Percentiles rank a stretch among this genome's conserved stretches.
These are phyloP conservation scores for Drosophila colorata DNA, from an alignment of 2,888 invertebrate species.

Conservation along the genomic window DNA sequence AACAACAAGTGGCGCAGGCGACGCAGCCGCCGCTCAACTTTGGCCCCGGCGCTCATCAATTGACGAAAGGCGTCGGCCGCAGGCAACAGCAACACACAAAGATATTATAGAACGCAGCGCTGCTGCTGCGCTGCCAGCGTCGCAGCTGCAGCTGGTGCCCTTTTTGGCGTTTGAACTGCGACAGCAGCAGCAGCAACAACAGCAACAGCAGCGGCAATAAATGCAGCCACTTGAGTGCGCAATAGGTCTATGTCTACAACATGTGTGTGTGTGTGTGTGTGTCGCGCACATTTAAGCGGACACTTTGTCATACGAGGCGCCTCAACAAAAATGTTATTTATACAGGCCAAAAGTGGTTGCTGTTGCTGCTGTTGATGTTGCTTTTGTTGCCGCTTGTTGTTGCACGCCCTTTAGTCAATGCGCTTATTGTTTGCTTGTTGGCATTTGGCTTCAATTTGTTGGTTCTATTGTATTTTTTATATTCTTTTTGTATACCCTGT, in stretches of 20 bases:
- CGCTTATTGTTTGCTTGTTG: conserved; percentile 65
- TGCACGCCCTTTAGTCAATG: conserved; percentile 62
- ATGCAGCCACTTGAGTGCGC: conserved; percentile 73
- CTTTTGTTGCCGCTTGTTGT: conserved; percentile 30
- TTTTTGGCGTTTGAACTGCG: conserved; percentile 60
- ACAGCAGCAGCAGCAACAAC: conserved; percentile 22
- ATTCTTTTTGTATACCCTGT: background rate
- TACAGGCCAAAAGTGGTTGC: conserved; percentile 46
- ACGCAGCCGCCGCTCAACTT: conserved; percentile 47
- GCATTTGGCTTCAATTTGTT: conserved; percentile 43
- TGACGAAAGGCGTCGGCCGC: conserved; percentile 47
- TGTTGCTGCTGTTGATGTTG: conserved; percentile 25
- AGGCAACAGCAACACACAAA: conserved; percentile 27
- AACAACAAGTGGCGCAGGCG: conserved; percentile 23
- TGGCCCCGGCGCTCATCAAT: conserved; percentile 50
- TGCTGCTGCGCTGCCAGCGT: conserved; percentile 32
- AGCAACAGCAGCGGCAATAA: conserved; percentile 42
- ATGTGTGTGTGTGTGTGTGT: conserved; percentile 31
- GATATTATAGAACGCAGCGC: conserved; percentile 44
- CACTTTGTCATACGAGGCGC: conserved; percentile 77
- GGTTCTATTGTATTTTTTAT: conserved; percentile 3
- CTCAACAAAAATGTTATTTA: conserved; percentile 72
- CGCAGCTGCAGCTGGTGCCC: conserved; percentile 41
- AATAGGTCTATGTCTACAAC: conserved; percentile 32
- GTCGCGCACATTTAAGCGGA: conserved; percentile 64